Conservation (phyloP, 2,113 vertebrate genomes). For the Tenrec ecaudatus region DNA sequence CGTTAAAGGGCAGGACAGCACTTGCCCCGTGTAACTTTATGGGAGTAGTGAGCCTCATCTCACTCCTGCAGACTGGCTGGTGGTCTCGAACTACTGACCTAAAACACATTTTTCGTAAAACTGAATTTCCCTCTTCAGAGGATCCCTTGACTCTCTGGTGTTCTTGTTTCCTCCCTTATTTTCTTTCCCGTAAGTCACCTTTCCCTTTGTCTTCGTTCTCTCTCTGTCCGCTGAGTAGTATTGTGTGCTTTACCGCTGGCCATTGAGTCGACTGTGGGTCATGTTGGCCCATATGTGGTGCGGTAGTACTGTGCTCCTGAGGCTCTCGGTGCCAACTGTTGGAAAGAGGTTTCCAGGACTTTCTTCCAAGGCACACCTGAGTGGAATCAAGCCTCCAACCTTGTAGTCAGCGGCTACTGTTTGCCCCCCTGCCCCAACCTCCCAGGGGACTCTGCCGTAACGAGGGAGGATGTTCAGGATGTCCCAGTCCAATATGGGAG, state of each 20-base stretch:
- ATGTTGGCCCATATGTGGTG: not conserved
- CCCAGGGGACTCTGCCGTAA: not conserved
- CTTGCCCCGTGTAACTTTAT: no score
- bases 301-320: not conserved
- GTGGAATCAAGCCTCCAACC: not conserved
- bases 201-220: not conserved
- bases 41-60: no score
- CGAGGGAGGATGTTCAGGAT: not conserved
- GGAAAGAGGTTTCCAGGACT: not conserved
- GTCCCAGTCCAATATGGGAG: not conserved
- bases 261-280: not conserved
- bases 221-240: not conserved
- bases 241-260: not conserved
- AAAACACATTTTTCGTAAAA: no score
- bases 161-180: not conserved
- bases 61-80: no score
- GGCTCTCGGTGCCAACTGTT: not conserved
- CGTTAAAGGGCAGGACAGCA: no score
- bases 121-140: not conserved
- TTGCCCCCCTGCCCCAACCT: not conserved
- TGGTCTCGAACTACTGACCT: no score
- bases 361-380: not conserved
- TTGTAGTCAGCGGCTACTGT: not conserved
- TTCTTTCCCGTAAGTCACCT: not conserved
- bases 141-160: not conserved